These are phyloP conservation scores for Aplodontia rufa DNA, from an alignment of 2,113 vertebrate species.

Conservation along the genomic window DNA sequence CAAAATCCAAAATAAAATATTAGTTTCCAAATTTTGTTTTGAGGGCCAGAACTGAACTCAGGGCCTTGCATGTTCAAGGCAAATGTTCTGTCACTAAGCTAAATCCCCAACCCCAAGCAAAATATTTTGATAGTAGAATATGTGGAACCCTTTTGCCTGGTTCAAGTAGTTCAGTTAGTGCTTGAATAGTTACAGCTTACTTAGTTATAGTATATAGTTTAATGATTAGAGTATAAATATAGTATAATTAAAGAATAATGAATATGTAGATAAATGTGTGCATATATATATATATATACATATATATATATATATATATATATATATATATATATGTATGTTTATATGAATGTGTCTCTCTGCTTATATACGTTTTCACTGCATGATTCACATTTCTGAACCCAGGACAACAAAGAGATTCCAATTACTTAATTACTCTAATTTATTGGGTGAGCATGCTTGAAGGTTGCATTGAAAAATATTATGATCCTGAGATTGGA, in stretches of 20 bases:
- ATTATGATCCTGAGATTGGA: neutral
- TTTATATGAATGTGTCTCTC: neutral
- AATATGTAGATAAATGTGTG: too few species aligned
- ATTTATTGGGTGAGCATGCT: neutral
- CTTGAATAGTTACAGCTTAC: neutral
- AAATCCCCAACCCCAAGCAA: too few species aligned
- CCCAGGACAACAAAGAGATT: neutral
- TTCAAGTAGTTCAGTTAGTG: neutral
- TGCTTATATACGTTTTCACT: neutral
- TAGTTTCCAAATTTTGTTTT: too few species aligned
- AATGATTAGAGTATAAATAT: neutral
- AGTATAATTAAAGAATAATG: neutral
- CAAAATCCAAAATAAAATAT: neutral
- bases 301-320: too few species aligned
- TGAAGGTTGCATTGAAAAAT: neutral
- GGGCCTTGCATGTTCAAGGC: too few species aligned
- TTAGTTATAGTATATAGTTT: neutral
- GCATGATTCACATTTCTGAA: neutral
- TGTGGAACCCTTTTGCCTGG: neutral
- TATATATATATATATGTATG: neutral
- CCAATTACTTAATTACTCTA: neutral
- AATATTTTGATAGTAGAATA: neutral
- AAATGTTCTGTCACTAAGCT: too few species aligned
- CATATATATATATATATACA: too few species aligned
- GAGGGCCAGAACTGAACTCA: too few species aligned